These are phyloP conservation scores for Pentamera pediparva DNA, from an alignment of 53 echinoderm and acorn worm species.

Conservation along the genomic window DNA sequence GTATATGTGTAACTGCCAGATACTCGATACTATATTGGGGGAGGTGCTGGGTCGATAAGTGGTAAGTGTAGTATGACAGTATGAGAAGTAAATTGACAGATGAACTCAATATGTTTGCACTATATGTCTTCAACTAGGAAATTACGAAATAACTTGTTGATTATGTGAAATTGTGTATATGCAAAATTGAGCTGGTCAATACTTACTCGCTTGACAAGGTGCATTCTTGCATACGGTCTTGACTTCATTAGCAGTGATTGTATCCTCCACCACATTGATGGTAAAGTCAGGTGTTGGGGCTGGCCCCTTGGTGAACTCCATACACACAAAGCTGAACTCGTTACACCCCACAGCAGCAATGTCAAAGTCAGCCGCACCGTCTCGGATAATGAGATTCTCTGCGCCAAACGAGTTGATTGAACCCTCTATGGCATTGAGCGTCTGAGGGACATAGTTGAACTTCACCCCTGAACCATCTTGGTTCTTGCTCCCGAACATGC, in stretches of 20 bases:
- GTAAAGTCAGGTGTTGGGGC: slow-evolving; percentile 70
- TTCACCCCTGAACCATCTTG: slow-evolving; percentile 47
- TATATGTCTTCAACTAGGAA: no score
- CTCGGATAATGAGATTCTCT: slow-evolving; percentile 29
- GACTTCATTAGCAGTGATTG: slow-evolving; percentile 15
- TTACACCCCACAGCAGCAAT: slow-evolving; percentile 84
- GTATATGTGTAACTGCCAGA: no score
- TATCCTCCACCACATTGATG: slow-evolving; percentile 51
- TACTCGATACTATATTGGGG: no score
- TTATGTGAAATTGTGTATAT: no score
- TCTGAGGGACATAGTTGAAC: slow-evolving; percentile 73
- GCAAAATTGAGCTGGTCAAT: no score
- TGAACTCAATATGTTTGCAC: no score
- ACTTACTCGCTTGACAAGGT: slow-evolving; percentile 67
- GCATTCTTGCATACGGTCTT: slow-evolving; percentile 55
- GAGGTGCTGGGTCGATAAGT: no score
- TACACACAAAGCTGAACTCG: slow-evolving; percentile 67
- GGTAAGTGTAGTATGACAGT: no score
- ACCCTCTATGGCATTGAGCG: slow-evolving; percentile 45
- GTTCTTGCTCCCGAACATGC: slow-evolving; percentile 64
- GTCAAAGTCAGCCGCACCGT: slow-evolving; percentile 63
- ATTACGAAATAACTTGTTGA: no score
- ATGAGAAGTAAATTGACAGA: no score
- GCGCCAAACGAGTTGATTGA: slow-evolving; percentile 35
- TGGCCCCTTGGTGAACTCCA: slow-evolving; percentile 74